Base-by-base conservation (phyloP, 2,113 vertebrate genomes). In the Hucho hucho region DNA sequence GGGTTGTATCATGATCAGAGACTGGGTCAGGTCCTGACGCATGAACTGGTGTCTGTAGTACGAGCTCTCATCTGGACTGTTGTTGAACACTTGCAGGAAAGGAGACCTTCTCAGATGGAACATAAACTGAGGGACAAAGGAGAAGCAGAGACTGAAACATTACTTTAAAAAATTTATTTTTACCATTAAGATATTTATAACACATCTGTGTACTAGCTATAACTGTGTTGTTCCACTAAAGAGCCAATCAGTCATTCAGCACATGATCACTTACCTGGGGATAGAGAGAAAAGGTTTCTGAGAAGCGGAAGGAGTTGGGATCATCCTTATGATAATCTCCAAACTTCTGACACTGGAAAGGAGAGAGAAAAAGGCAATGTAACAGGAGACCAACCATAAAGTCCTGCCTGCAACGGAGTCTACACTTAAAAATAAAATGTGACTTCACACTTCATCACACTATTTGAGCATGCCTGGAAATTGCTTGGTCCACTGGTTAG, bases 301-400 rank as follows among this genome's bases (percentile, higher is more conserved):
- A 98, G 93, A 99, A 99, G 77, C 96, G 94, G 92, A 98, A 99
- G 78, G 97, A 99, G 87, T 94, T 96, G 25, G 97, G 96, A 77
- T 99, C 97, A 46, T 99, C 97, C 85, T 99, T 99, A 88, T 99
- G 96, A 84, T 99, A 99, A 71, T 99, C 97, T 89, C 97, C 97
- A 93, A 99, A 99, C 89, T 99, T 99, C 91, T 99, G 97, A 91
- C 97, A 99, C 97, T 99, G 72, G 37, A 91, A 76, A 0, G 4
- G 63, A 80, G 20, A 58, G 29, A 65, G 37, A 58, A 14, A 16
- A 9, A 63, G 37, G 11, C 6, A 4, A 47, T 69, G 37, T 20
- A 20, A 61, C 58, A 3, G 9, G 37, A 43, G 37, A 43, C 37
- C 37, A 12, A 11, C 9, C 37, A 43, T 9, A 43, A 43, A 43